Conservation (phyloP, 2,888 invertebrate genomes). For the Drosophila crucigera region DNA sequence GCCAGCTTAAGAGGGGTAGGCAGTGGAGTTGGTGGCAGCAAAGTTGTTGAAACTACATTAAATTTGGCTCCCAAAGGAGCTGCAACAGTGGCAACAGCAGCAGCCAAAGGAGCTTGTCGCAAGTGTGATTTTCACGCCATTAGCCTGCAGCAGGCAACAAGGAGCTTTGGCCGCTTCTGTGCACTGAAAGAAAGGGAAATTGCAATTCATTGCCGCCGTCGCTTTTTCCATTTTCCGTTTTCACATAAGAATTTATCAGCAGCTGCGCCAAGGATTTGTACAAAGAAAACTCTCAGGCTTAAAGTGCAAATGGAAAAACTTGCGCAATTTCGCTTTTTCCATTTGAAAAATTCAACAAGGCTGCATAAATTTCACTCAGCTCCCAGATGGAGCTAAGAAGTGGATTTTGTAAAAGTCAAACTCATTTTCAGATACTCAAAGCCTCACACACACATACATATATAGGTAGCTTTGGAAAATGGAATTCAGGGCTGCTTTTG, state of each 20-base stretch:
- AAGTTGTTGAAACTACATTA: conserved; percentile 67
- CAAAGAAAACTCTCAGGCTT: conserved; percentile 20
- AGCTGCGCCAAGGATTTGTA: conserved; percentile 29
- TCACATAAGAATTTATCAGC: conserved; percentile 28
- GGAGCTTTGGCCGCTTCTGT: conserved; percentile 10
- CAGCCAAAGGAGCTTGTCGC: conserved; percentile 2
- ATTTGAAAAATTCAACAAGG: conserved; percentile 37
- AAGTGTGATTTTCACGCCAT: conserved; percentile 42
- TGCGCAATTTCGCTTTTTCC: conserved; percentile 24
- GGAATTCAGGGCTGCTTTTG: conserved; percentile 23
- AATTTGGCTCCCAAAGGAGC: conserved; percentile 49
- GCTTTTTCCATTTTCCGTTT: conserved; percentile 41
- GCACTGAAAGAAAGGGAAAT: conserved; percentile 54
- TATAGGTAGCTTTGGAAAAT: conserved; percentile 6
- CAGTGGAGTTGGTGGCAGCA: conserved; percentile 7
- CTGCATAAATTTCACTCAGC: conserved; percentile 56
- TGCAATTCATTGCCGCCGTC: conserved; percentile 51
- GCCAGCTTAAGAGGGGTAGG: conserved; percentile 3
- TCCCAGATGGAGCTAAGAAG: background rate
- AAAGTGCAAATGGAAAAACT: conserved; percentile 48
- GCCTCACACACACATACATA: conserved; percentile 2
- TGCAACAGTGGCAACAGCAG: background rate
- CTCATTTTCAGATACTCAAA: conserved; percentile 33
- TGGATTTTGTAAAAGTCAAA: conserved; percentile 13
- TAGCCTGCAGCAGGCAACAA: conserved; percentile 22